Conservation (phyloP, 2,113 vertebrate genomes). For the Notiomystis cincta region DNA sequence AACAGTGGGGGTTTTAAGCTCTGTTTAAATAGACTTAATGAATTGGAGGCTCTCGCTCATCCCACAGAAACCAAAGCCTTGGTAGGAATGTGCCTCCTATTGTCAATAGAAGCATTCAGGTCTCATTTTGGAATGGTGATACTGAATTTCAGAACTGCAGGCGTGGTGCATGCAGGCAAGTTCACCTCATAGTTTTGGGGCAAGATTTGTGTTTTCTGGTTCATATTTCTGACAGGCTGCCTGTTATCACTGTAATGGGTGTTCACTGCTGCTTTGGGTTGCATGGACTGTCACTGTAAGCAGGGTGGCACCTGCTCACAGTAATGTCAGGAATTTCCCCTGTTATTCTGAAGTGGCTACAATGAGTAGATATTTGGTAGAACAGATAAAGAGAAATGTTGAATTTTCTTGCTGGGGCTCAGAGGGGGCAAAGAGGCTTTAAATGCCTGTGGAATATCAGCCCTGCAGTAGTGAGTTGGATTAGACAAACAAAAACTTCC, state of each 20-base stretch:
- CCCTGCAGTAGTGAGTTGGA: background rate
- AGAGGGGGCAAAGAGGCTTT: background rate
- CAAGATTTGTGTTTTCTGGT: background rate
- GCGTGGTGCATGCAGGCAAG: background rate
- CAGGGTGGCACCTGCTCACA: background rate
- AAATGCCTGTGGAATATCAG: fast-evolving
- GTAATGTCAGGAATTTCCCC: background rate
- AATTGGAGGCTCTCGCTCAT: background rate
- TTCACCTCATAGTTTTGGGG: background rate
- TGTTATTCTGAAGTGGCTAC: background rate
- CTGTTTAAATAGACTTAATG: background rate
- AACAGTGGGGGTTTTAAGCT: background rate
- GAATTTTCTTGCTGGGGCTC: background rate
- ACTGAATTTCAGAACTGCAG: background rate
- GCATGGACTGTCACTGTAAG: background rate
- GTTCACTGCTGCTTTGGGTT: background rate
- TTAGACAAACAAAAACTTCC: background rate
- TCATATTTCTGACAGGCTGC: background rate
- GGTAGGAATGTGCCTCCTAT: background rate
- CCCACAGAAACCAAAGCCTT: background rate
- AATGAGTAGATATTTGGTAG: background rate
- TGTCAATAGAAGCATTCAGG: background rate
- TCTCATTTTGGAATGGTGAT: background rate
- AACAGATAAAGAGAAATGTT: background rate
- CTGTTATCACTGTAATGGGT: fast-evolving